A percentile compares a stretch with the other conserved stretches of the same genome.
Conservation (phyloP, 2,797 vertebrate genomes). For the Hydrophis major region DNA sequence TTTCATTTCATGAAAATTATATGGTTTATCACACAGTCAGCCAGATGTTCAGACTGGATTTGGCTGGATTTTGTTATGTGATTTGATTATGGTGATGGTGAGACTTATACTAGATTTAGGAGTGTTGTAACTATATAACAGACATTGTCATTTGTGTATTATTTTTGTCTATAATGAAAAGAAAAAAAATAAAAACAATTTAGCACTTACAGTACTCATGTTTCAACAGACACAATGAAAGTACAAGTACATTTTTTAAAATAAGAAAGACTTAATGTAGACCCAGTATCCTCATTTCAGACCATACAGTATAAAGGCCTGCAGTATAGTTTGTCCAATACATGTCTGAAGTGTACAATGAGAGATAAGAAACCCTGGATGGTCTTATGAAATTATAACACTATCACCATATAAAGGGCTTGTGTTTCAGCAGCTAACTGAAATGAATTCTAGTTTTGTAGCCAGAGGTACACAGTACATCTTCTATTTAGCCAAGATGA, state of each 20-base stretch:
- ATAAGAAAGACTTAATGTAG: neutral
- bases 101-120: neutral
- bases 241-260: neutral
- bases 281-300: neutral
- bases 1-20: neutral
- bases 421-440: constrained; percentile 40
- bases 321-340: constrained; percentile 1
- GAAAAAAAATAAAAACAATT: neutral
- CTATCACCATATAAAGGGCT: constrained; percentile 34
- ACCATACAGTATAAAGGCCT: neutral
- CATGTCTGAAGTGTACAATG: constrained; percentile 22
- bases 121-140: neutral
- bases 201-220: neutral
- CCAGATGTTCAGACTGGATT: neutral
- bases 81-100: neutral
- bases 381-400: constrained; percentile 34
- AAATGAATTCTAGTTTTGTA: constrained; percentile 53
- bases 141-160: neutral
- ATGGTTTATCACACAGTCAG: no score
- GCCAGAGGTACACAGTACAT: constrained; percentile 40
- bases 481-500: constrained; percentile 53
- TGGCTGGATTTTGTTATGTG: neutral
- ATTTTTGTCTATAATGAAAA: neutral
- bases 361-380: constrained; percentile 49
- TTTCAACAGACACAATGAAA: constrained; percentile 4